Percentiles rank a stretch among this genome's conserved stretches.
These are phyloP conservation scores for Dolichotis patagonum DNA, from an alignment of 2,113 vertebrate species.

Conservation along the genomic window DNA sequence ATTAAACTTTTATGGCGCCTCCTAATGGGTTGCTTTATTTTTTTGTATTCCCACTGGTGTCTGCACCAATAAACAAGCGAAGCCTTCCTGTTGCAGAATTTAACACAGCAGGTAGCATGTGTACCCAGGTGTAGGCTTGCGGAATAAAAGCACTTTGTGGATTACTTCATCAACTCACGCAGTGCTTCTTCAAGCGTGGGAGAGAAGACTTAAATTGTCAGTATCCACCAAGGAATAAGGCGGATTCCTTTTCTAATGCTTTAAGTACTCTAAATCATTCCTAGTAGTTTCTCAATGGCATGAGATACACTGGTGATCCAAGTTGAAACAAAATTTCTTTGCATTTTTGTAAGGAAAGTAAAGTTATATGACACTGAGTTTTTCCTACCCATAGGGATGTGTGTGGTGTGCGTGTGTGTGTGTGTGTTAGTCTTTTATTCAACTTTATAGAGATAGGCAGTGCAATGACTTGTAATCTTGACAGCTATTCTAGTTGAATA, in stretches of 20 bases:
- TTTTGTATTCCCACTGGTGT: background rate
- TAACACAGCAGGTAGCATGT: background rate
- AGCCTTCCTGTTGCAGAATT: background rate
- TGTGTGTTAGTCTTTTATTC: background rate
- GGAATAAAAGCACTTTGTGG: background rate
- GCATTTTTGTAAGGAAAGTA: background rate
- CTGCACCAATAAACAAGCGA: background rate
- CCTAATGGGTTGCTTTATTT: background rate
- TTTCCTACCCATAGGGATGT: background rate
- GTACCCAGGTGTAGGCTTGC: background rate
- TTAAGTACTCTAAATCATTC: background rate
- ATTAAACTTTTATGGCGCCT: background rate
- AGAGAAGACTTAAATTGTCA: background rate
- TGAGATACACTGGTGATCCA: background rate
- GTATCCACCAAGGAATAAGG: background rate
- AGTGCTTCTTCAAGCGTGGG: background rate
- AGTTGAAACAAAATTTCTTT: background rate
- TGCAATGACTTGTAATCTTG: background rate
- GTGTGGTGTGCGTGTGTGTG: background rate
- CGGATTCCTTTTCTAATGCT: background rate
- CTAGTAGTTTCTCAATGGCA: background rate
- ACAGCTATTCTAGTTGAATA: background rate
- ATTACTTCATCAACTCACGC: background rate
- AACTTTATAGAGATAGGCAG: background rate
- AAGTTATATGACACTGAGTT: background rate